Base-by-base conservation (phyloP, 64 coral and sea anemone species). In the Actinia equina region DNA sequence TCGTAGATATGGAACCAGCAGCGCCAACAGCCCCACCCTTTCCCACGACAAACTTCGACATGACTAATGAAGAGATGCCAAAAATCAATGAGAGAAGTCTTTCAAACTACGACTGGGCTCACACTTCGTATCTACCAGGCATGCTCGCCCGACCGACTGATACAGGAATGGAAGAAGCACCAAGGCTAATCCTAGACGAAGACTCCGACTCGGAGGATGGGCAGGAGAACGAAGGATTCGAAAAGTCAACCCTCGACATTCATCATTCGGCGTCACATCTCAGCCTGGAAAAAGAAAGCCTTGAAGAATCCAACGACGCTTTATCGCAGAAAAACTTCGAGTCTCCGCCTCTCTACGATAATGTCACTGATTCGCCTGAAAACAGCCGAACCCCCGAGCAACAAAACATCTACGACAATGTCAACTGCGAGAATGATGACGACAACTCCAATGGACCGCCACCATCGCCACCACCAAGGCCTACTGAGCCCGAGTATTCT, bases 21-120 rank as follows among this genome's bases (percentile, higher is more conserved):
- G 13, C 44, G 30, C 76, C 56, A 86, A 43, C 59, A 54, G 61
- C 45, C 22, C 81, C 42, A 16, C 82, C 19, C 9, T 51, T 55
- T 13, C 69, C n/a, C 2, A 41, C 69, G 12, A 67, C 90, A 17
- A 89, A 71, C 82, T 93, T 89, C 79, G 86, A 88, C 63, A 93
- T 93, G 91, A 88, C 49, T 0, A 81, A 89, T 54, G 87, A 59
- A 85, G 83, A 64, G 51, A 85, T 71, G 59, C 91, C 79, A 22
- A 84, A 79, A 82, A 63, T 93, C 12, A 88, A 93, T 37, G 91
- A 93, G 20, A 85, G 67, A 19, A 55, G 53, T 6, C 77, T 93
- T 23, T 42, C 87, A 13, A 93, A 85, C 46, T 93, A 89, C 27
- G 87, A 93, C 69, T 93, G 91, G 91, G 87, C 91, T 43, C 70